Base-by-base conservation (phyloP, 2,797 vertebrate genomes). In the Hemitrygon akajei region DNA sequence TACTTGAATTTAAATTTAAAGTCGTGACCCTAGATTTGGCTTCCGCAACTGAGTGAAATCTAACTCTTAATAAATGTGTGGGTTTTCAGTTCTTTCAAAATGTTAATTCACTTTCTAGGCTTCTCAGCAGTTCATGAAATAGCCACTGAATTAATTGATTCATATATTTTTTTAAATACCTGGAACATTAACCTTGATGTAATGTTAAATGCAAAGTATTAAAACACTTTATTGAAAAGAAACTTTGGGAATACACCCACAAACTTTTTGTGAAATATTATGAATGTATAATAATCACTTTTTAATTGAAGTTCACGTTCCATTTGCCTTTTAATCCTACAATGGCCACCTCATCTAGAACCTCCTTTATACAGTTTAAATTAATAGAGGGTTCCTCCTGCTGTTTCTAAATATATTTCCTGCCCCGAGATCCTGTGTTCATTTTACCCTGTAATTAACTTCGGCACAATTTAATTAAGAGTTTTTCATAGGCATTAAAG, bases 401-500 rank as follows among this genome's bases (percentile, higher is more conserved):
- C 47, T 40, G 11, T 14, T 56, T 30, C 73, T 93, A 27, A 93
- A 58, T 7, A 37, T 6, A 16, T 58, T 58, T 75, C 3, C 7
- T 30, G 56, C 71, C 40, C 71, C n/a, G 25, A 47, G 47, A 30
- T 27, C 25, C 47, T 75, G 73, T 93, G 69, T 58, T 93, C 71
- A 10, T 75, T 93, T 93, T 93, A n/a, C n/a, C n/a, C n/a, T n/a
- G n/a, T n/a, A 93, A 93, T 75, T 93, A 93, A 76, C 30, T 76
- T 93, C 47, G 56, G 34, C 91, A n/a, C 0, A 75, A 75, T 56
- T 30, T 76, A 93, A 58, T 37, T 93, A 56, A 56, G 7, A 22
- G 18, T 47, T 56, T 76, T 76, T 76, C 40, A 75, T 6, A 27
- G 69, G 37, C 12, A 22, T 82, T 86, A 95, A 95, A 95, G 94